Conservation (phyloP, 1,140 invertebrate species). For the Drosophila triauraria region DNA sequence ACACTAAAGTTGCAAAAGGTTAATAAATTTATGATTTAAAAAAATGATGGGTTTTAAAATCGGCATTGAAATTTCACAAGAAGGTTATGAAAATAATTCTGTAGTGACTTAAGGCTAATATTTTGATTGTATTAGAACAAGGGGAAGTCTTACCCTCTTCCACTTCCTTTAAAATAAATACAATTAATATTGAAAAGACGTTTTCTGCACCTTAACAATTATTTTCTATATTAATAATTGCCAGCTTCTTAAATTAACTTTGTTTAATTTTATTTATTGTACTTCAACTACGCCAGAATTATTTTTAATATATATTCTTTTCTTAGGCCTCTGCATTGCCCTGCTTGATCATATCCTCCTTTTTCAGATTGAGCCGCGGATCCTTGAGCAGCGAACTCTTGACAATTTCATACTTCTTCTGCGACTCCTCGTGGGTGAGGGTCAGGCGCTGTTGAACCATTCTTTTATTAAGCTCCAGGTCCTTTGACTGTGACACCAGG, state of each 20-base stretch:
- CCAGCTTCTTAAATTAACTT: background rate
- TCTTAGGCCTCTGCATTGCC: conserved; percentile 22
- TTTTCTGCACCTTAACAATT: background rate
- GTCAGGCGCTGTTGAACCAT: conserved; percentile 82
- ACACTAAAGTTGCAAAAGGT: too few relatives aligned
- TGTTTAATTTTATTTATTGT: background rate
- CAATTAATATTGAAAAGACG: background rate
- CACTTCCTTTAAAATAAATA: background rate
- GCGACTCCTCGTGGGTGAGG: conserved; percentile 75
- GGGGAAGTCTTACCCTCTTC: too few relatives aligned
- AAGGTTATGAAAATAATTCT: too few relatives aligned
- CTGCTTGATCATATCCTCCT: conserved; percentile 18
- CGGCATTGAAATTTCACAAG: too few relatives aligned
- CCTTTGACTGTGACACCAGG: conserved; percentile 73
- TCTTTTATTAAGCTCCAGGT: conserved; percentile 75
- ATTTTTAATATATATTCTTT: background rate
- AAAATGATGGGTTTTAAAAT: too few relatives aligned
- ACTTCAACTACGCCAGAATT: too few relatives aligned
- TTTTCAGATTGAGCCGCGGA: conserved; percentile 57
- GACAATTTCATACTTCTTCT: conserved; percentile 79
- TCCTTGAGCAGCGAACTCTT: conserved; percentile 70
- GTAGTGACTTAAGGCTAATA: too few relatives aligned
- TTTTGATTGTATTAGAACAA: too few relatives aligned
- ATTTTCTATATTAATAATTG: background rate
- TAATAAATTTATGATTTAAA: background rate